phyloP scores from a whole-genome alignment of 2,797 vertebrate species.

The Dallia pectoralis region DNA sequence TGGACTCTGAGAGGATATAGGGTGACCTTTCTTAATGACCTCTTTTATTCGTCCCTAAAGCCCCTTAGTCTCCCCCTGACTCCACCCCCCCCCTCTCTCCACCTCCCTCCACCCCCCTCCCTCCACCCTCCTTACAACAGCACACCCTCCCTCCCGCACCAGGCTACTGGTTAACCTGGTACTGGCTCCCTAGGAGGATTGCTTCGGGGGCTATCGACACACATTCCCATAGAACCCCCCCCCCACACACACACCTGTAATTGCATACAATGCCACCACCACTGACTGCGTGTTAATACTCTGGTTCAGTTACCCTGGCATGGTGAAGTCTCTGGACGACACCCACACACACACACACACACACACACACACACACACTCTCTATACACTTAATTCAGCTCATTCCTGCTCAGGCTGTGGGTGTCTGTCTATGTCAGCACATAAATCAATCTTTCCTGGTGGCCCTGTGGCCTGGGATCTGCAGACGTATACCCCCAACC shows the following conservation, averaged over 20 bases:
- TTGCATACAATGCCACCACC: no score
- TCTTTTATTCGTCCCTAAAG: constrained; percentile 18
- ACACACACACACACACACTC: not conserved
- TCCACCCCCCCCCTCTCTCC: constrained; percentile 7
- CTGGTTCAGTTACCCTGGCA: not conserved
- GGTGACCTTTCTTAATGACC: constrained; percentile 38
- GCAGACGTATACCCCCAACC: constrained; percentile 59
- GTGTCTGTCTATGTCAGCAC: constrained; percentile 32
- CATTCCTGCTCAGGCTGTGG: not conserved
- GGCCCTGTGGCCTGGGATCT: constrained; percentile 54
- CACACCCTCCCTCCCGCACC: not conserved
- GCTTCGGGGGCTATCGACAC: not conserved
- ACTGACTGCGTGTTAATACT: not conserved
- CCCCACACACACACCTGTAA: no score
- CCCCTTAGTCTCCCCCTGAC: not conserved
- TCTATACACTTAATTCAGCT: not conserved
- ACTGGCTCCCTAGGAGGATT: constrained; percentile 3
- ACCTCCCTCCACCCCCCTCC: constrained; percentile 8
- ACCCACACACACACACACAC: not conserved
- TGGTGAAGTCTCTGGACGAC: not conserved
- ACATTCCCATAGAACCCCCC: no score
- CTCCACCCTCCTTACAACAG: no score
- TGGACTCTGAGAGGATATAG: constrained; percentile 35
- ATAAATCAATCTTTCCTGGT: constrained; percentile 66
- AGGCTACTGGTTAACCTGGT: not conserved